Evolutionary conservation across 2,797 vertebrate species (phyloP), one percentile per base, ranked within the genome.

Genomic region (Xiphorhynchus erythropygius): DNA sequence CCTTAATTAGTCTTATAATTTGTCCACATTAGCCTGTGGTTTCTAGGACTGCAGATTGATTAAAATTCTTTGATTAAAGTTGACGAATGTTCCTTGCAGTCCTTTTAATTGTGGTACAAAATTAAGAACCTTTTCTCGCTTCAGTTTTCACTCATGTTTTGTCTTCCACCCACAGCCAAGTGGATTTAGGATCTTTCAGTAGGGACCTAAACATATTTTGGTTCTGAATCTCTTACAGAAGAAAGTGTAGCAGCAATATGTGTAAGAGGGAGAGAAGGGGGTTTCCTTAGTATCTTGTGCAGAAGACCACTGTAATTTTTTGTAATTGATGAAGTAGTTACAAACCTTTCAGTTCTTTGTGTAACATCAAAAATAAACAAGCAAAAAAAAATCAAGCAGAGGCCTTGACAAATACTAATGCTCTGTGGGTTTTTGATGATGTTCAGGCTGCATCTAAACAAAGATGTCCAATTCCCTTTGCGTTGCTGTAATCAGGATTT

Each of bases 51-150:
- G 57, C 33, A 68, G 71, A 85, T 84, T 53, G 86, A 94, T 95
- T 93, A 87, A 87, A 92, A 53, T 80, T 85, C 44, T 92, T 87
- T 85, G 84, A 89, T 95, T 89, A 85, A 93, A 87, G 11, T 77
- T 83, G 81, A 64, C 78, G 57, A 84, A 84, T 60, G 41, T 39
- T 90, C 41, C 27, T 79, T 4, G 7, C 32, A 57, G 74, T n/a
- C 64, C 33, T 70, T 19, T 77, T 80, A 84, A 88, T 78, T 0
- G 0, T 69, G 49, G 13, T 60, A 32, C 33, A 46, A 81, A 79
- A 88, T 88, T n/a, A 78, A 21, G 55, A 91, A n/a, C 47, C 55
- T 89, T 89, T 53, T 49, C 41, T 44, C 84, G 35, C 63, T 57
- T 79, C 32, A 16, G 10, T 47, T 86, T 84, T 89, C 9, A 0